These are phyloP conservation scores for Ceratothoa steindachneri DNA, from an alignment of 2,888 invertebrate genomes.

Conservation along the genomic window DNA sequence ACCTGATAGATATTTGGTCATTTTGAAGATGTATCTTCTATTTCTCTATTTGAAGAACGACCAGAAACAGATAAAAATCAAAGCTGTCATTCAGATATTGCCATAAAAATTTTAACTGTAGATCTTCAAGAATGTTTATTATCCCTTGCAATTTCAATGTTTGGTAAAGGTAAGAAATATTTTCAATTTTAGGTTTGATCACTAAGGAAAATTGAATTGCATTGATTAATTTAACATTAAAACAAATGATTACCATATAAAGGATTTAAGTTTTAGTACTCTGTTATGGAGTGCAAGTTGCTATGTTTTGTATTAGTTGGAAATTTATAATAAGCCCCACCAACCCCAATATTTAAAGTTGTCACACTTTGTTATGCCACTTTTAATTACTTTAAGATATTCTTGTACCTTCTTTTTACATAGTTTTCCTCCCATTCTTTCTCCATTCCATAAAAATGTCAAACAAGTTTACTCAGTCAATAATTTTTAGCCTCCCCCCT, in stretches of 20 bases:
- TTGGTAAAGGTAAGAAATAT: slow-evolving; percentile 62
- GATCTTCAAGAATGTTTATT: slow-evolving; percentile 75
- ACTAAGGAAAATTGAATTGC: background rate
- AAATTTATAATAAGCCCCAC: too few relatives aligned
- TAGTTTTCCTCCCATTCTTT: too few relatives aligned
- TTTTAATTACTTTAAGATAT: too few relatives aligned
- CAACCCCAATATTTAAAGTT: too few relatives aligned
- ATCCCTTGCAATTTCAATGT: slow-evolving; percentile 69
- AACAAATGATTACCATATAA: background rate
- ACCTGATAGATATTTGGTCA: slow-evolving; percentile 30
- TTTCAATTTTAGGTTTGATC: background rate
- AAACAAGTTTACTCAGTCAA: too few relatives aligned
- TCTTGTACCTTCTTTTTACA: too few relatives aligned
- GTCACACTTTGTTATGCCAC: too few relatives aligned
- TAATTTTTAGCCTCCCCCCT: too few relatives aligned
- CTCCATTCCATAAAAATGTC: too few relatives aligned
- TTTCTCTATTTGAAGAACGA: slow-evolving; percentile 25
- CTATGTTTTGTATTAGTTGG: too few relatives aligned
- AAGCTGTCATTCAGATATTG: slow-evolving; percentile 77
- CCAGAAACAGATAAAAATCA: slow-evolving; percentile 63
- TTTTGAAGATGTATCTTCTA: slow-evolving; percentile 28
- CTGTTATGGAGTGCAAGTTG: too few relatives aligned
- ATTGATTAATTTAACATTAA: slow-evolving; percentile 1
- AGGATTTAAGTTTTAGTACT: background rate
- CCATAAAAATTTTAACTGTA: slow-evolving; percentile 76